Base-by-base conservation (phyloP, 2,797 vertebrate genomes). In the Poeciliopsis infans region DNA sequence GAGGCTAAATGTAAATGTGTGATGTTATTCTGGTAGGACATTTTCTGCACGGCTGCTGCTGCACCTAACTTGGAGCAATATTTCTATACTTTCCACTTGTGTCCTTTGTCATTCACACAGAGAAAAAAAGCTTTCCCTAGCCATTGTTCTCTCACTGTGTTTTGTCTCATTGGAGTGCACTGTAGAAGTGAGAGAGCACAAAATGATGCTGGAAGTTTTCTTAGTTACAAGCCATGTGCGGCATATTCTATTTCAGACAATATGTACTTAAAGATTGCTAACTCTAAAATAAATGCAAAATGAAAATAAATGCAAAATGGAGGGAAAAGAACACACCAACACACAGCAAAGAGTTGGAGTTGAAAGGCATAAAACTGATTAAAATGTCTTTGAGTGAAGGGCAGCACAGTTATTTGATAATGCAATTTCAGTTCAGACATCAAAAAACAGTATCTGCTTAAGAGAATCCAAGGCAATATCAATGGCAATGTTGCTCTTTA, bases 121-220 rank as follows among this genome's bases (percentile, higher is more conserved):
- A 87, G 74, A 79, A 25, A 70, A 78, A 81, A 20, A 59, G 72
- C 83, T 86, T 77, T 85, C 70, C 75, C 71, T 69, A 84, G 49
- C 82, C 80, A 90, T 88, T 88, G 86, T 86, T 87, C 76, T 80
- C 80, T 80, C 76, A 72, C 80, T 74, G 79, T 77, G 61, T 79
- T 89, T 76, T 82, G 72, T 85, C 86, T 86, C 7, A 41, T 15
- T 76, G 12, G 85, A 86, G 78, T 84, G 75, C 81, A 75, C 89
- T 88, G 90, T 89, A 89, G 87, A 76, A 82, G 75, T 49, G 85
- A 82, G 68, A 83, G 80, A 82, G 83, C 36, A 31, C 87, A 86
- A 84, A 90, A 89, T 85, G 74, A 88, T 87, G 71, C 68, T 81
- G 82, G 86, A 61, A 88, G 84, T 92, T 90, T 84, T 86, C 85